phyloP scores from a whole-genome alignment of 2,797 vertebrate species.

The Picus viridis region DNA sequence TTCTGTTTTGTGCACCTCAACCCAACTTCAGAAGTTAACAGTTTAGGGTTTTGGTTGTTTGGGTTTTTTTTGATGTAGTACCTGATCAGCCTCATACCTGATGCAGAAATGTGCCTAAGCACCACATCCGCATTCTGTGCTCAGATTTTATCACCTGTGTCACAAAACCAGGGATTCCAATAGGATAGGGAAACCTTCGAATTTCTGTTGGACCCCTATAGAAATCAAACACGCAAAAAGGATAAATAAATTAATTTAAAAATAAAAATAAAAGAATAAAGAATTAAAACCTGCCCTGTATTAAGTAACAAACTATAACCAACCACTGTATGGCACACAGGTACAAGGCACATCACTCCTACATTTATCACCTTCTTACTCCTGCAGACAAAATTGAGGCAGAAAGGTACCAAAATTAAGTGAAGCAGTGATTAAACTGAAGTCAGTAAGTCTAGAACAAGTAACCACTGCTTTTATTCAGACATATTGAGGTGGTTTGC shows the following conservation, averaged over 20 bases:
- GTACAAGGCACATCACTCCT: not conserved
- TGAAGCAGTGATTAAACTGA: not conserved
- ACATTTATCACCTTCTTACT: rapidly evolving
- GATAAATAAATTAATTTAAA: too few relatives aligned
- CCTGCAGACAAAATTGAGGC: not conserved
- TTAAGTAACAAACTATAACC: not conserved
- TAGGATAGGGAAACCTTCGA: not conserved
- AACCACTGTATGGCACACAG: not conserved
- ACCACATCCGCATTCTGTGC: rapidly evolving
- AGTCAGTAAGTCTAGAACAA: not conserved
- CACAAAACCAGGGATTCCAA: not conserved
- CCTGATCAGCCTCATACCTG: not conserved
- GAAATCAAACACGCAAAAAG: not conserved
- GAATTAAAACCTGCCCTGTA: not conserved
- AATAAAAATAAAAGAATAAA: not conserved
- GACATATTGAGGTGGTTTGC: too few relatives aligned
- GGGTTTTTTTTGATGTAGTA: not conserved
- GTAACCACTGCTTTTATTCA: not conserved
- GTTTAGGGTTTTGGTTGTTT: too few relatives aligned
- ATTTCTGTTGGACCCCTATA: not conserved
- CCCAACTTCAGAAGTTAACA: not conserved
- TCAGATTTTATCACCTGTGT: not conserved
- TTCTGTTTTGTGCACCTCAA: not conserved
- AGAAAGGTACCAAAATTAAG: not conserved
- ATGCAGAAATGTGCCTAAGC: not conserved